Percentiles rank a stretch among this genome's conserved stretches.
These are phyloP conservation scores for Dryocosmus kuriphilus DNA, from an alignment of 2,888 invertebrate species.

Conservation along the genomic window DNA sequence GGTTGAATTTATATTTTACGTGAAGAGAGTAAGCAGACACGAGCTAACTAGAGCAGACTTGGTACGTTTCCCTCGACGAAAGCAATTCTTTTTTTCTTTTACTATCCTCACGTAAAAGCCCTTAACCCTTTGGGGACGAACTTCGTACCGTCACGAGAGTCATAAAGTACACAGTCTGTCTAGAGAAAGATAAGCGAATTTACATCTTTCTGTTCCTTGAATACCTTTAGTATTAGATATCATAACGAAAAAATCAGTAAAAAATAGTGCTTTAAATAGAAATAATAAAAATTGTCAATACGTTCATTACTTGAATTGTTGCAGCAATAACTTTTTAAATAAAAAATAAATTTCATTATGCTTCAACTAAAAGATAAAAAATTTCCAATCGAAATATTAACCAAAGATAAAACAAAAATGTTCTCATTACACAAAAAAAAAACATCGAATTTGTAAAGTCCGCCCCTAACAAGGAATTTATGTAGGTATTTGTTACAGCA, in stretches of 20 bases:
- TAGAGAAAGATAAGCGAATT: conserved; percentile 23
- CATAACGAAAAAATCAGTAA: background rate
- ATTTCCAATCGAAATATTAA: no score
- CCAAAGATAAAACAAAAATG: no score
- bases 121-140: conserved; percentile 23
- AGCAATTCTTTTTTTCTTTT: background rate
- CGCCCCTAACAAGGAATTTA: no score
- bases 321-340: no score
- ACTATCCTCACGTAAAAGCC: conserved; percentile 24
- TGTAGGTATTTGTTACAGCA: no score
- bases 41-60: background rate
- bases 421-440: no score
- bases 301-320: no score
- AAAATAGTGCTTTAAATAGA: no score
- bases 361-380: no score
- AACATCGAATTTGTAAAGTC: background rate
- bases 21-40: background rate
- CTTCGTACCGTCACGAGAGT: conserved; percentile 20
- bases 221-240: conserved; percentile 13
- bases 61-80: conserved; percentile 4
- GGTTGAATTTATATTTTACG: background rate
- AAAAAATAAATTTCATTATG: no score
- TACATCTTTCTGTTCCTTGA: background rate
- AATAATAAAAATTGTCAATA: no score
- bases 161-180: conserved; percentile 16